Base-by-base conservation (phyloP, 2,113 vertebrate genomes). In the Hippocampus mohnikei region DNA sequence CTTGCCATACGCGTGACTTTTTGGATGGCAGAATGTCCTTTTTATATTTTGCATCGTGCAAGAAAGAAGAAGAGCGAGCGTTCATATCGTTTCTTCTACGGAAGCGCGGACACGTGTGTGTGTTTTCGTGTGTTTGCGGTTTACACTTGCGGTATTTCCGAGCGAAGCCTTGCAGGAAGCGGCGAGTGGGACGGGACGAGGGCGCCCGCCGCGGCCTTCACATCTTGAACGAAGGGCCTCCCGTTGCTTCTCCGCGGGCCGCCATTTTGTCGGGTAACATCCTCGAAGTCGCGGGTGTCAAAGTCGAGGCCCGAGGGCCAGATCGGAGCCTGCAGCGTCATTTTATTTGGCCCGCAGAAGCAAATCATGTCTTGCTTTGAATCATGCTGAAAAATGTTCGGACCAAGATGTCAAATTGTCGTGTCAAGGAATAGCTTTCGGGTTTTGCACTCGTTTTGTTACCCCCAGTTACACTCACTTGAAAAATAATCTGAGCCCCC, bases 121-220 rank as follows among this genome's bases (percentile, higher is more conserved):
- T n/a, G 61, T 55, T 37, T 44, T 23, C 21, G 65, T 56, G 67
- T 23, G 63, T 16, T 71, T 74, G 80, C 76, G 80, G 67, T 77
- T 83, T 83, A 33, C 78, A 76, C 78, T 72, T 65, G 64, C 73
- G 76, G 82, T 88, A 77, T 88, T 79, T 85, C 79, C 82, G 67
- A 77, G 67, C n/a, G 73, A 5, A 25, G 56, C 53, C 40, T 81
- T 72, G 62, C 73, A 40, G 50, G 61, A 72, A 40, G 55, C 55
- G 72, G 52, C 25, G 70, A 64, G 67, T 73, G 71, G 65, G 66
- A 72, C 77, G 69, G 76, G 67, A 71, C 75, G 15, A 62, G 20
- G 60, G 37, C 33, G 41, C 10, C 20, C 18, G 18, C 15, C 1
- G 1, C 33, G 33, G 33, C 33, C 67, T 40, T 59, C 44, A 12